phyloP scores from a whole-genome alignment of 2,888 invertebrate species.

The Pseudococcus longispinus region DNA sequence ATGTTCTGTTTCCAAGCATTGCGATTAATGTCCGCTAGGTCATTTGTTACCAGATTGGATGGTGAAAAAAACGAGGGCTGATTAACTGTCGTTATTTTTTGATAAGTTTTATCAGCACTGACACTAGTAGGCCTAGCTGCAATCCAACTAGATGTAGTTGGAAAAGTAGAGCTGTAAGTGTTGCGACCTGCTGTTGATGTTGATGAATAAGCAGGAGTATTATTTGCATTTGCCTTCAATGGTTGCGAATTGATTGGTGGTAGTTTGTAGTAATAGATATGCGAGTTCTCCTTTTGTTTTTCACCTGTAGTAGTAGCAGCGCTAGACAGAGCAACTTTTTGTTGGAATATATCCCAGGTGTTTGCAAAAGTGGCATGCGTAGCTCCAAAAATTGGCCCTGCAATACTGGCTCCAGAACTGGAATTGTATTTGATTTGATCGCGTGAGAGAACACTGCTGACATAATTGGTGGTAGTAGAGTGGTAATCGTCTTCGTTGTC shows the following conservation, averaged over 20 bases:
- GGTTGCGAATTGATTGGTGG: not conserved
- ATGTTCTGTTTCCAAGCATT: not conserved
- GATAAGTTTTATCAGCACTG: not conserved
- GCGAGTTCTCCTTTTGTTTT: conserved; percentile 45
- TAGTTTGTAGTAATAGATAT: conserved; percentile 51
- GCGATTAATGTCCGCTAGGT: not conserved
- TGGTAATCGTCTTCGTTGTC: not conserved
- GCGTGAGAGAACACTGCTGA: not conserved
- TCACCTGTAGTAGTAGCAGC: not conserved
- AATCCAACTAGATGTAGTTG: not conserved
- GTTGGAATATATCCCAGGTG: not conserved
- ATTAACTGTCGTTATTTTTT: conserved; percentile 12
- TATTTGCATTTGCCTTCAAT: not conserved
- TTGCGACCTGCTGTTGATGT: not conserved
- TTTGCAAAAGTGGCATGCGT: not conserved
- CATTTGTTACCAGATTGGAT: not conserved
- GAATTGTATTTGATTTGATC: not conserved
- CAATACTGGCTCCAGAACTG: not conserved
- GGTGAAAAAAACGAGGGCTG: not conserved
- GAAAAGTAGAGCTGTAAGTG: not conserved
- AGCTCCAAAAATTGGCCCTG: not conserved
- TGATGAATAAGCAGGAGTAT: not conserved
- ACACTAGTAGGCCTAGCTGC: not conserved
- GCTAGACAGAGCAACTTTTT: not conserved
- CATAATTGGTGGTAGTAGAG: not conserved